These are phyloP conservation scores for Pheosia tremula DNA, from an alignment of 2,888 invertebrate genomes.

Conservation along the genomic window DNA sequence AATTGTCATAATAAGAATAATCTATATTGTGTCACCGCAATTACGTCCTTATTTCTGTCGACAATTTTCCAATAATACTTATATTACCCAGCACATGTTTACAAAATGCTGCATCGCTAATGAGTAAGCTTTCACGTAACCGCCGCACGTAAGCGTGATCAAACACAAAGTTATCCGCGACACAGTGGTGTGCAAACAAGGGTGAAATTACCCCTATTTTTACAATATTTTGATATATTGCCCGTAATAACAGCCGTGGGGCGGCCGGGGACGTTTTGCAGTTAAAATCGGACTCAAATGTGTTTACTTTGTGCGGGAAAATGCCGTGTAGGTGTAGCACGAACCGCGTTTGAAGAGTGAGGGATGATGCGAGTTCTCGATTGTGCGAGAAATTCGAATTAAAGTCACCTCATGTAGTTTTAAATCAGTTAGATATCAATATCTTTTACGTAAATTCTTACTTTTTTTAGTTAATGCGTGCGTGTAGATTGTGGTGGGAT, in stretches of 20 bases:
- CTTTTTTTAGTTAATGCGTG: too few species aligned
- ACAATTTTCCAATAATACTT: slow-evolving; percentile 8
- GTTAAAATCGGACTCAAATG: slow-evolving; percentile 70
- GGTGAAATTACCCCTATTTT: slow-evolving; percentile 69
- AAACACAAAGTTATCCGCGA: slow-evolving; percentile 48
- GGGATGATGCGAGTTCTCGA: slow-evolving; percentile 41
- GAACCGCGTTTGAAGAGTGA: slow-evolving; percentile 28
- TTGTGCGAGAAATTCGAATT: background rate
- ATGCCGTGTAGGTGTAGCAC: slow-evolving; percentile 57
- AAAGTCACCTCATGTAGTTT: background rate
- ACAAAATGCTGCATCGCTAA: slow-evolving; percentile 10
- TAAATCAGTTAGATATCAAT: too few species aligned
- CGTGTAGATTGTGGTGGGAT: too few species aligned
- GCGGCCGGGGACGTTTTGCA: slow-evolving; percentile 59
- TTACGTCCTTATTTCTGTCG: background rate
- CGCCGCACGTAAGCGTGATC: slow-evolving; percentile 29
- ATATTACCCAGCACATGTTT: slow-evolving; percentile 8
- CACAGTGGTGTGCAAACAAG: slow-evolving; percentile 57
- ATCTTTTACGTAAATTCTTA: too few species aligned
- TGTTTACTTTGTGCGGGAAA: slow-evolving; percentile 65
- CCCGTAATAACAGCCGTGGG: slow-evolving; percentile 71
- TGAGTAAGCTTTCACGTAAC: slow-evolving; percentile 24
- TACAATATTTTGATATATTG: slow-evolving; percentile 81
- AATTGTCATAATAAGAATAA: too few species aligned
- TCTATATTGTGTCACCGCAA: too few species aligned